Evolutionary conservation across 2,888 invertebrate genomes (phyloP).

Genomic region (Latrodectus elegans): DNA sequence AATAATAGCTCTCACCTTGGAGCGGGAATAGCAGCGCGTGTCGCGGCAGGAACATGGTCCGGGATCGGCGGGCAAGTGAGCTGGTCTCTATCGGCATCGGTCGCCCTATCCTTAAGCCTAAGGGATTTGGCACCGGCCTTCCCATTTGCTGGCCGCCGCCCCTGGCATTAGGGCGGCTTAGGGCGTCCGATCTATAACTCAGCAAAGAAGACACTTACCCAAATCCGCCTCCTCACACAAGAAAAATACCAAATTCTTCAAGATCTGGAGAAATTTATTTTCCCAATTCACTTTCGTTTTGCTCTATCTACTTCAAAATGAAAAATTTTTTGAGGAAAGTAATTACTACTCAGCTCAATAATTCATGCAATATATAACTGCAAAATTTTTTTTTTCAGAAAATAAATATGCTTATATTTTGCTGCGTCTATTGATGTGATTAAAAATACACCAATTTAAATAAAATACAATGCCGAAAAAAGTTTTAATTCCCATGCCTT

Average conservation of each 20-base stretch:
- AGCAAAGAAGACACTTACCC: slow-evolving; percentile 20
- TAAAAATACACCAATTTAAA: no score
- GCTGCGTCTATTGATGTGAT: no score
- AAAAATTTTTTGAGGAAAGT: neutral
- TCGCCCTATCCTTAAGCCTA: slow-evolving; percentile 63
- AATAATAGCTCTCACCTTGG: slow-evolving; percentile 29
- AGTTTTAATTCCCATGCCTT: no score
- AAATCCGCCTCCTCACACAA: neutral
- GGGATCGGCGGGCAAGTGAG: slow-evolving; percentile 51
- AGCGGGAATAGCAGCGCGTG: slow-evolving; percentile 45
- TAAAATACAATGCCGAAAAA: no score
- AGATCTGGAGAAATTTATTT: slow-evolving; percentile 1
- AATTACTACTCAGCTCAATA: no score
- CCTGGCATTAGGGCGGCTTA: slow-evolving; percentile 49
- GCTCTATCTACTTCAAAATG: neutral
- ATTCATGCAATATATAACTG: no score
- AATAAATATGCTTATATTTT: no score
- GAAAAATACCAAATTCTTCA: neutral
- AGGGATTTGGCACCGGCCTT: slow-evolving; percentile 69
- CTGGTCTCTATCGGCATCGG: slow-evolving; percentile 15
- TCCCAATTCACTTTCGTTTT: neutral
- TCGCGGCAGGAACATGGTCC: slow-evolving; percentile 66
- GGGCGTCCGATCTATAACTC: slow-evolving; percentile 61
- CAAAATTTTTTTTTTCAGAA: no score
- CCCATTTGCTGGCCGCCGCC: slow-evolving; percentile 67